Evolutionary conservation across 2,888 invertebrate species (phyloP), one percentile per base, ranked within the genome.

Genomic region (Mythimna loreyi): DNA sequence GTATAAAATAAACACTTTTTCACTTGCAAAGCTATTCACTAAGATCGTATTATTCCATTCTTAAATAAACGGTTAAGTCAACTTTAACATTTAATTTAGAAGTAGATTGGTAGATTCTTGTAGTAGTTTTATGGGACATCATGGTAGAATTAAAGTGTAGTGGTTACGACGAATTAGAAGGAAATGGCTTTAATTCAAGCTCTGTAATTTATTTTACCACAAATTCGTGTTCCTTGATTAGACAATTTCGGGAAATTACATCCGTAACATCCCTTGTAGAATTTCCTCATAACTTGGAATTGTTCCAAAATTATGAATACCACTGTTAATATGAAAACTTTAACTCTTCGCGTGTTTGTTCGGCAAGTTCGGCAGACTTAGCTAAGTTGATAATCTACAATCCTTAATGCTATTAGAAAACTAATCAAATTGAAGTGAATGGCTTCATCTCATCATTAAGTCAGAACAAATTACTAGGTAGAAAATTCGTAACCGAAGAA

Each of bases 41-140:
- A 0, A 36, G 13, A 36, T 13, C 36, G 36, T 36, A 36, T 13
- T 36, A 36, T 13, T 36, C 13, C 36, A 36, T 36, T 13, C 13
- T 13, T 21, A 21, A 0, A 21, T 21, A 23, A 23, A 8, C n/a
- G 3, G 3, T 1, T n/a, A 45, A 8, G 45, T n/a, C 6, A 45
- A 45, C n/a, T 19, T n/a, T 8, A 45, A 8, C 2, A 19, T 19
- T n/a, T 45, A n/a, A 45, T 40, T 40, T 36, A 11, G 11, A 11
- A 36, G 11, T 36, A 36, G 11, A 36, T 36, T 60, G 58, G 62
- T 4, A 67, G 40, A 66, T 66, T 74, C 75, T 62, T 70, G 70
- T 63, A 70, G 45, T 19, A 59, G 55, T 59, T 78, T 78, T 78
- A 79, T 75, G 66, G 28, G n/a, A 13, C 33, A 33, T 62, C 28